Percentiles rank a stretch among this genome's conserved stretches.
Conservation (phyloP, 2,113 vertebrate species). For the Capreolus pygargus region DNA sequence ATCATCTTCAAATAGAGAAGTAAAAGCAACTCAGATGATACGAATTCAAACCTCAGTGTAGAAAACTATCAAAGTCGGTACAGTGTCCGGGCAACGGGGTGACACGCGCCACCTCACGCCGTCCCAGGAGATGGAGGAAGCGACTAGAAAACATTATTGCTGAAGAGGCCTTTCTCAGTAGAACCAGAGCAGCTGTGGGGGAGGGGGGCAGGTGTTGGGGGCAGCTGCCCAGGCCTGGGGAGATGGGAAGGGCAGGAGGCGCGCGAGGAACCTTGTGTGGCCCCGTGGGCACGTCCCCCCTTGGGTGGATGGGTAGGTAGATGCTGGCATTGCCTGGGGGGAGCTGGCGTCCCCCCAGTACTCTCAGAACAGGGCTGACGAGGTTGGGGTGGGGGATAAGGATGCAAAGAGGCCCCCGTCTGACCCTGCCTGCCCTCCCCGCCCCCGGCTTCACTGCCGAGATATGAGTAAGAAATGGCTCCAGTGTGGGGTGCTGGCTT, state of each 20-base stretch:
- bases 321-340: slow-evolving; percentile 64
- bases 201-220: neutral
- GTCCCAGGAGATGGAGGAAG: slow-evolving; percentile 38
- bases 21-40: slow-evolving; percentile 78
- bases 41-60: slow-evolving; percentile 82
- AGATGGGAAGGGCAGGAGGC: neutral
- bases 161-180: slow-evolving; percentile 77
- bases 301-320: neutral
- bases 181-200: slow-evolving; percentile 45
- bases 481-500: slow-evolving; percentile 53
- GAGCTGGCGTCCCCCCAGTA: neutral
- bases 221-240: neutral
- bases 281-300: neutral
- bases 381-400: neutral
- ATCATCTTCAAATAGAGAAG: slow-evolving; percentile 77
- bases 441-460: neutral
- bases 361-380: neutral
- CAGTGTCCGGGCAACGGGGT: slow-evolving; percentile 74
- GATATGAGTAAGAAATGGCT: slow-evolving; percentile 13
- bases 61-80: slow-evolving; percentile 82
- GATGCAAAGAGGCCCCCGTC: slow-evolving; percentile 2
- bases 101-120: slow-evolving; percentile 19
- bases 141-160: slow-evolving; percentile 84
- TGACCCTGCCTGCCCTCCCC: neutral
- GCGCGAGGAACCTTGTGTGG: neutral